phyloP scores from a whole-genome alignment of 2,797 vertebrate species.

The Monodelphis domestica region DNA sequence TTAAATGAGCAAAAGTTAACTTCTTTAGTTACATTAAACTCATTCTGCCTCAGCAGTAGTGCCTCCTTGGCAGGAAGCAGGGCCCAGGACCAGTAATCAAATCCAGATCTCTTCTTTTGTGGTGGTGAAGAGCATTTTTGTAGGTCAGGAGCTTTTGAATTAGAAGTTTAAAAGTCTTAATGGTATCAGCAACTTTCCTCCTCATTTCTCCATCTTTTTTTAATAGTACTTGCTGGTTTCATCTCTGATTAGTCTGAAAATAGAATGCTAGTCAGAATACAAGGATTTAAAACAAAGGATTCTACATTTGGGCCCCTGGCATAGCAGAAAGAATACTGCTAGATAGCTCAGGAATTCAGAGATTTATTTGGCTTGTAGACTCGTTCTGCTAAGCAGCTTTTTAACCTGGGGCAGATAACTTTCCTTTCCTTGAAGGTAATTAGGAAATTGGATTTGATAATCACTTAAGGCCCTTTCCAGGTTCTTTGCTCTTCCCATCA shows the following conservation, averaged over 20 bases:
- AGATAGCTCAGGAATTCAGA: neutral
- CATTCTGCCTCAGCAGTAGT: conserved; percentile 25
- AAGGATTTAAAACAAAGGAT: conserved; percentile 59
- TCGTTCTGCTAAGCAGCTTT: conserved; percentile 29
- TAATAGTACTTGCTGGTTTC: neutral
- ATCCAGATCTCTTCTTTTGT: conserved; percentile 48
- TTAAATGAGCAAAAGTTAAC: conserved; percentile 35
- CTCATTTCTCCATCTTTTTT: neutral
- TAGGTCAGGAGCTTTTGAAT: conserved; percentile 63
- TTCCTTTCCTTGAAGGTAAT: conserved; percentile 53
- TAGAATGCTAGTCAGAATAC: conserved; percentile 31
- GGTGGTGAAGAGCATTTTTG: conserved; percentile 62
- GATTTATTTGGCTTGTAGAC: conserved; percentile 23
- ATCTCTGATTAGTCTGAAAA: neutral
- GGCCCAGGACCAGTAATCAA: conserved; percentile 58
- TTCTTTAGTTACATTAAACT: conserved; percentile 50
- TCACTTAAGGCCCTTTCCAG: neutral
- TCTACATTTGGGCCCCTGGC: neutral
- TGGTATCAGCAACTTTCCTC: neutral
- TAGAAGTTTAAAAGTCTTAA: conserved; percentile 51
- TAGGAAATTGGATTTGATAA: conserved; percentile 30
- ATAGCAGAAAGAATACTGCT: neutral
- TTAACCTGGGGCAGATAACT: neutral
- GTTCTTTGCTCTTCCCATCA: conserved; percentile 44
- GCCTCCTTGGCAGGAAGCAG: conserved; percentile 50